Percentiles rank a stretch among this genome's conserved stretches.
Evolutionary conservation across 1,140 invertebrate species (phyloP).

Genomic region (Drosophila ironensis): DNA sequence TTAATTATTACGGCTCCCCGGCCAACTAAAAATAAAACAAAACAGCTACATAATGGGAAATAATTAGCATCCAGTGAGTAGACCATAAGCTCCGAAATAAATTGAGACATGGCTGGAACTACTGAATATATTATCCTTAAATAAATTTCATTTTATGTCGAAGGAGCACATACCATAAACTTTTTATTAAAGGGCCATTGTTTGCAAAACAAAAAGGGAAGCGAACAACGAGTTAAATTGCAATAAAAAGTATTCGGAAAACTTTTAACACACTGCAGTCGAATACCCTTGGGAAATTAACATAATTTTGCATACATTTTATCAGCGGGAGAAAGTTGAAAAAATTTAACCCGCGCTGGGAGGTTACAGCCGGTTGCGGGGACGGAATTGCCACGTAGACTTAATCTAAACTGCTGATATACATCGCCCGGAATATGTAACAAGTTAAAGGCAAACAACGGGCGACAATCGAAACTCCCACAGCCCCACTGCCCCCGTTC

Average conservation of each 20-base stretch:
- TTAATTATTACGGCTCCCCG: constrained; percentile 20
- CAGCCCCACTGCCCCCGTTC: not conserved
- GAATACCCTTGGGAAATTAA: constrained; percentile 68
- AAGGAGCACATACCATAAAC: too few species aligned
- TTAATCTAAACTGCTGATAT: constrained; percentile 68
- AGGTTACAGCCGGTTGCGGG: not conserved
- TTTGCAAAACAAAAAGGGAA: not conserved
- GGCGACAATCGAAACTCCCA: constrained; percentile 34
- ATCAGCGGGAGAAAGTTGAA: constrained; percentile 38
- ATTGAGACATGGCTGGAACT: too few species aligned
- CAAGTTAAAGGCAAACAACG: constrained; percentile 69
- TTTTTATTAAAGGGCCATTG: not conserved
- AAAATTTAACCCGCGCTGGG: constrained; percentile 25
- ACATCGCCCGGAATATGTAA: constrained; percentile 73
- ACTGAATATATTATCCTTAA: too few species aligned
- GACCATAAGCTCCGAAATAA: too few species aligned
- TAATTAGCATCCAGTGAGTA: constrained; percentile 21
- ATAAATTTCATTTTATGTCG: too few species aligned
- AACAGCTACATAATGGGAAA: constrained; percentile 34
- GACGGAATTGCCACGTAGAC: constrained; percentile 36
- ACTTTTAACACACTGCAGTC: constrained; percentile 62
- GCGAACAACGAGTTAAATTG: constrained; percentile 22
- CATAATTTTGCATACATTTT: constrained; percentile 72
- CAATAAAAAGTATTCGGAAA: constrained; percentile 51
- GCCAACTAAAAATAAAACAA: not conserved